These are phyloP conservation scores for Ephialtes manifestator DNA, from an alignment of 2,888 invertebrate genomes.

Conservation along the genomic window DNA sequence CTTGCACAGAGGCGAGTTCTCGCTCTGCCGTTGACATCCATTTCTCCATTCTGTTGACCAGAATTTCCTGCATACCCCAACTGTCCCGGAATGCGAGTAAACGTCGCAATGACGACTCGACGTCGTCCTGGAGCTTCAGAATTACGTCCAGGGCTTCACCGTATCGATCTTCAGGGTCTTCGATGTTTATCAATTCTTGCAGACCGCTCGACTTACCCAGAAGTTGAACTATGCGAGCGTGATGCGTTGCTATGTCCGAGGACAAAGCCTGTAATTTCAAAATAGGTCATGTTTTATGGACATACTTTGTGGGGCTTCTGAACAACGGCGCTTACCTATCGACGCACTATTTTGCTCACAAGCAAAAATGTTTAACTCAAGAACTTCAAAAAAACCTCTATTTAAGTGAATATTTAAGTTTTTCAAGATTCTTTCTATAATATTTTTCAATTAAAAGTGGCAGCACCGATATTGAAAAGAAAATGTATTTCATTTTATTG, in stretches of 20 bases:
- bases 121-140: constrained; percentile 91
- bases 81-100: constrained; percentile 92
- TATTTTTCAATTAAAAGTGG: too few species aligned
- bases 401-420: too few species aligned
- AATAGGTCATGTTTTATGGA: constrained; percentile 19
- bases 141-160: constrained; percentile 91
- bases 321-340: neutral
- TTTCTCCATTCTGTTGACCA: constrained; percentile 91
- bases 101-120: constrained; percentile 91
- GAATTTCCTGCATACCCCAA: constrained; percentile 92
- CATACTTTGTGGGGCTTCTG: neutral
- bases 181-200: constrained; percentile 91
- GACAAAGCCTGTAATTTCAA: constrained; percentile 89
- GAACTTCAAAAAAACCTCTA: too few species aligned
- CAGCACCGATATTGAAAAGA: too few species aligned
- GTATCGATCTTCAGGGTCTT: constrained; percentile 91
- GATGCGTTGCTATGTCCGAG: constrained; percentile 93
- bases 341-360: neutral
- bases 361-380: neutral
- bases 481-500: too few species aligned
- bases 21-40: constrained; percentile 93
- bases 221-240: constrained; percentile 92
- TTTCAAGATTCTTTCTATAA: too few species aligned
- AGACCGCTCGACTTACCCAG: constrained; percentile 91
- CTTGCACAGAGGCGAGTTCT: constrained; percentile 89